These are phyloP conservation scores for Emydura subglobosa DNA, from an alignment of 2,113 vertebrate genomes.

Conservation along the genomic window DNA sequence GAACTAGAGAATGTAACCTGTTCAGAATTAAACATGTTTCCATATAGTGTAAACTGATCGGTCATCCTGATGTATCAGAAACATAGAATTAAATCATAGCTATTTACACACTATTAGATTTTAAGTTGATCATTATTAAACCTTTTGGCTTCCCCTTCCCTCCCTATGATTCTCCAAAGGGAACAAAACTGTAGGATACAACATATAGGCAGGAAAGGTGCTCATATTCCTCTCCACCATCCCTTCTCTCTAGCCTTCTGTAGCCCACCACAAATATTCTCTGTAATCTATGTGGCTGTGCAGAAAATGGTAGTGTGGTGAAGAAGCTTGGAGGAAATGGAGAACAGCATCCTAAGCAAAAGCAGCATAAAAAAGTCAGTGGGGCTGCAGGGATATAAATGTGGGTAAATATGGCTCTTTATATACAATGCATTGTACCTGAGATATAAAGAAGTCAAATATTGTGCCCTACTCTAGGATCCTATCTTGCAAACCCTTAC, in stretches of 20 bases:
- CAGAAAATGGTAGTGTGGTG: background rate
- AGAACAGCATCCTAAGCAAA: background rate
- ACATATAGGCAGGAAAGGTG: background rate
- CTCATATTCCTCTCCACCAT: background rate
- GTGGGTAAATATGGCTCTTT: background rate
- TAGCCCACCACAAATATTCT: background rate
- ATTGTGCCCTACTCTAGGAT: background rate
- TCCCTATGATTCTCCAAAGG: background rate
- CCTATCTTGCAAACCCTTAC: background rate
- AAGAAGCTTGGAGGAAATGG: background rate
- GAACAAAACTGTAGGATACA: background rate
- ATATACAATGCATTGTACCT: accelerated
- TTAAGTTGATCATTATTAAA: background rate
- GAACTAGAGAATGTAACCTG: background rate
- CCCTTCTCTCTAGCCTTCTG: background rate
- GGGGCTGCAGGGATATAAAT: background rate
- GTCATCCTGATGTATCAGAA: background rate
- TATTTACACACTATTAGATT: background rate
- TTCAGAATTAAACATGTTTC: background rate
- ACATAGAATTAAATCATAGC: background rate
- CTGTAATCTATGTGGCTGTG: background rate
- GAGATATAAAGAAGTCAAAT: background rate
- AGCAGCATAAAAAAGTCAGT: background rate
- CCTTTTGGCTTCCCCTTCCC: background rate
- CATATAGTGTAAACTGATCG: constrained; percentile 1